These are phyloP conservation scores for Anniella stebbinsi DNA, from an alignment of 2,797 vertebrate species.

Conservation along the genomic window DNA sequence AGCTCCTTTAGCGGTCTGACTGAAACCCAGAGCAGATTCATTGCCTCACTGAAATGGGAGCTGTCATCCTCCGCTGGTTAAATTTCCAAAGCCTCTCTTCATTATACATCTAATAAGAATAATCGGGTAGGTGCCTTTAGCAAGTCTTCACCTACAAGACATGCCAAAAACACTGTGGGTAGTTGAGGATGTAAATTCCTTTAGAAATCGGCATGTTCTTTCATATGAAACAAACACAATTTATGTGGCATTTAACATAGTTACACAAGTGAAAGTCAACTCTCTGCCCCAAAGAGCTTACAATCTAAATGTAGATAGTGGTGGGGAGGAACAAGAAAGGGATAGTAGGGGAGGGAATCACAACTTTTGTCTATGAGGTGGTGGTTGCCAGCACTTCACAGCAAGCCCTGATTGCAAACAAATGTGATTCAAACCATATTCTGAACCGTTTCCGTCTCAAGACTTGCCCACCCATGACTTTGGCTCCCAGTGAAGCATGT, in stretches of 20 bases:
- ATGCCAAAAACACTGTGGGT: not conserved
- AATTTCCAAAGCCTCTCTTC: not conserved
- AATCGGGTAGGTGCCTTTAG: not conserved
- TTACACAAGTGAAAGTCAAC: not conserved
- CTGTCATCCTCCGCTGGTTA: too few relatives aligned
- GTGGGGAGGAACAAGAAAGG: not conserved
- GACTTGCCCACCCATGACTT: not conserved
- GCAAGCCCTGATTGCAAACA: not conserved
- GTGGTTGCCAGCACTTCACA: not conserved
- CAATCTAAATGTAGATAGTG: not conserved
- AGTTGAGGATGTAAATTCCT: not conserved
- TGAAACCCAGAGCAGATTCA: too few relatives aligned
- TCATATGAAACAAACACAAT: not conserved
- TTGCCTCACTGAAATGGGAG: too few relatives aligned
- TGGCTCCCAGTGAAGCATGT: not conserved
- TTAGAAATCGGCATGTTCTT: not conserved
- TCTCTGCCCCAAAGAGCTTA: not conserved
- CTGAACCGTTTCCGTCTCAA: not conserved
- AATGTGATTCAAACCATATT: not conserved
- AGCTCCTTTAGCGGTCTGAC: too few relatives aligned
- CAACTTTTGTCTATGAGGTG: not conserved
- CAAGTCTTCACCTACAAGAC: too few relatives aligned
- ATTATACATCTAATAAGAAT: not conserved
- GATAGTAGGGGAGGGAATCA: not conserved
- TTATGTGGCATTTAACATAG: too few relatives aligned